Evolutionary conservation across 2,888 invertebrate genomes (phyloP).

Genomic region (Drosophila hawaiiensis): DNA sequence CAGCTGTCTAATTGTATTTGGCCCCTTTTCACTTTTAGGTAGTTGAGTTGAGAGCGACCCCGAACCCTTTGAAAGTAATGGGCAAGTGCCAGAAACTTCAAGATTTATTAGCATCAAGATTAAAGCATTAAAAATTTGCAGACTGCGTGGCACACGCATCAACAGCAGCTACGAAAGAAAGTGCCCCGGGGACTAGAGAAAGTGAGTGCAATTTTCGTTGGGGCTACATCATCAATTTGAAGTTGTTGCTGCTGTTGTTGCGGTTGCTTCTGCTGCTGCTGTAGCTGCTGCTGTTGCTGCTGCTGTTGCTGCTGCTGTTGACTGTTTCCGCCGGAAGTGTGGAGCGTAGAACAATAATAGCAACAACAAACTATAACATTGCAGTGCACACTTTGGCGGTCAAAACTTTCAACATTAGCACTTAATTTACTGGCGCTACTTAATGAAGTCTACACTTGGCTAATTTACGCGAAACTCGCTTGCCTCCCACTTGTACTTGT

Average conservation of each 20-base stretch:
- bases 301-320: conserved; percentile 44
- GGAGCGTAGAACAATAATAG: conserved; percentile 50
- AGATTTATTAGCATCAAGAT: conserved; percentile 85
- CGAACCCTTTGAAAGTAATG: conserved; percentile 73
- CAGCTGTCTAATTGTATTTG: conserved; percentile 81
- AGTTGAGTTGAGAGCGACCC: neutral
- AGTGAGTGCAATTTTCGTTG: conserved; percentile 79
- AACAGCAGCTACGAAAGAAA: conserved; percentile 11
- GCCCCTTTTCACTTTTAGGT: conserved; percentile 10
- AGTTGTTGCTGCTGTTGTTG: conserved; percentile 39
- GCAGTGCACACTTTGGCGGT: conserved; percentile 70
- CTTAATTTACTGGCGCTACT: conserved; percentile 81
- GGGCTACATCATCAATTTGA: conserved; percentile 75
- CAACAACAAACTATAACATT: conserved; percentile 36
- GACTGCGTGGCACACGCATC: conserved; percentile 68
- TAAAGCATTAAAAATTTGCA: conserved; percentile 84
- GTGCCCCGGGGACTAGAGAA: conserved; percentile 50
- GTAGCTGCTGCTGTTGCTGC: neutral
- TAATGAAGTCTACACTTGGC: conserved; percentile 81
- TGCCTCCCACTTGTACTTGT: conserved; percentile 27
- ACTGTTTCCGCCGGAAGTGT: conserved; percentile 70
- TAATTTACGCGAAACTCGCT: conserved; percentile 75
- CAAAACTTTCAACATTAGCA: conserved; percentile 80
- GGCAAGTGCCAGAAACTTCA: conserved; percentile 82
- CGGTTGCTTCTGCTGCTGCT: conserved; percentile 32